Evolutionary conservation across 2,888 invertebrate genomes (phyloP).

Genomic region (Nowickia ferox): DNA sequence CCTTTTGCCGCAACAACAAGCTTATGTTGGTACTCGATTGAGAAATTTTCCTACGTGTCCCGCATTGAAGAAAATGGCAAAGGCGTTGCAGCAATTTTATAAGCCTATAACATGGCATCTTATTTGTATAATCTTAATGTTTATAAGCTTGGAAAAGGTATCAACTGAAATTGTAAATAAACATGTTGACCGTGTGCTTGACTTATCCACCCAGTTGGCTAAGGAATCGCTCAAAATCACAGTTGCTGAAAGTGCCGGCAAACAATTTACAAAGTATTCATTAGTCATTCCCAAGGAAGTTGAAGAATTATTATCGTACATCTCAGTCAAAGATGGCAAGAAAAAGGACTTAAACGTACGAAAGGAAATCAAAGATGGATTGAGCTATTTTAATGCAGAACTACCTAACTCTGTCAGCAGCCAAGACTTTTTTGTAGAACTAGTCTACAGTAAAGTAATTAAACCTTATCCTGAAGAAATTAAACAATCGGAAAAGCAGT

Average conservation of each 20-base stretch:
- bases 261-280: constrained; percentile 88
- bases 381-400: constrained; percentile 85
- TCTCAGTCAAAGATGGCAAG: constrained; percentile 87
- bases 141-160: constrained; percentile 38
- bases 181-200: constrained; percentile 93
- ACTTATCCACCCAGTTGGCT: constrained; percentile 94
- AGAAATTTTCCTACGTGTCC: constrained; percentile 65
- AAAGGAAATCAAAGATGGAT: constrained; percentile 85
- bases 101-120: constrained; percentile 41
- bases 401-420: constrained; percentile 82
- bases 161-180: constrained; percentile 84
- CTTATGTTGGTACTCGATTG: neutral
- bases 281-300: constrained; percentile 86
- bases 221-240: constrained; percentile 92
- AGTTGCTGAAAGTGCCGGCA: constrained; percentile 92
- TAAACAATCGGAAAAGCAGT: constrained; percentile 95
- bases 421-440: constrained; percentile 85
- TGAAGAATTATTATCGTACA: constrained; percentile 88
- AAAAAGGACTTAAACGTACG: constrained; percentile 85
- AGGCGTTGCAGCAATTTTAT: constrained; percentile 37
- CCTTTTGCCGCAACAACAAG: neutral
- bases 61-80: constrained; percentile 51
- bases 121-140: constrained; percentile 34
- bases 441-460: constrained; percentile 90
- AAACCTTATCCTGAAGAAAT: constrained; percentile 94